phyloP scores from a whole-genome alignment of 2,888 invertebrate species.

The Frankliniella fusca region DNA sequence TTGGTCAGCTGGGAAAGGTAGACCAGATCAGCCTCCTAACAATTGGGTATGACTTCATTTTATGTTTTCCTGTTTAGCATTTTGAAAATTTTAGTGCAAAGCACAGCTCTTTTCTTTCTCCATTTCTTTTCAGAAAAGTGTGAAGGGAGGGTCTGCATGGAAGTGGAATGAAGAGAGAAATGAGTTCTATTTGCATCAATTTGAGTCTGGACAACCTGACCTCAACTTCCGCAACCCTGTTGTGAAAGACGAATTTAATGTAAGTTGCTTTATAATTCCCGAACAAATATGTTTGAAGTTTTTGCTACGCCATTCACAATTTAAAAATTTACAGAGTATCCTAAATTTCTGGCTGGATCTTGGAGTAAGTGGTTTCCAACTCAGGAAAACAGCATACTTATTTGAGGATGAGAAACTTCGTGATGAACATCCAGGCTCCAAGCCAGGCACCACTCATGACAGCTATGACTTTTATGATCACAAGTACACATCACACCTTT shows the following conservation, averaged over 20 bases:
- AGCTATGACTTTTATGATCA: constrained; percentile 64
- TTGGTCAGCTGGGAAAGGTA: constrained; percentile 57
- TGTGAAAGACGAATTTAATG: constrained; percentile 60
- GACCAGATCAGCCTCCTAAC: constrained; percentile 55
- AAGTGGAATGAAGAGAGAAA: constrained; percentile 57
- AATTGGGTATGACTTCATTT: constrained; percentile 56
- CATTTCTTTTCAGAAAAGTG: constrained; percentile 47
- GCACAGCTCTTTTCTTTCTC: neutral
- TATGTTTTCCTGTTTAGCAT: constrained; percentile 4
- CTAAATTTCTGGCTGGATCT: constrained; percentile 66
- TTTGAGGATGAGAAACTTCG: constrained; percentile 56
- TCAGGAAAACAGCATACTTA: constrained; percentile 63
- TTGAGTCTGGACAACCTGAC: constrained; percentile 64
- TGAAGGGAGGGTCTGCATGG: constrained; percentile 65
- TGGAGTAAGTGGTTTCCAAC: constrained; percentile 78
- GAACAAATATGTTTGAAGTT: neutral
- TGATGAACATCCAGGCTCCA: constrained; percentile 50
- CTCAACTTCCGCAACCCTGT: constrained; percentile 70
- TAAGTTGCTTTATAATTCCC: constrained; percentile 37
- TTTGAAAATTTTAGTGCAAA: constrained; percentile 13
- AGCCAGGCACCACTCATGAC: constrained; percentile 47
- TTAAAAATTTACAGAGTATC: constrained; percentile 51
- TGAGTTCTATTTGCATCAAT: constrained; percentile 77
- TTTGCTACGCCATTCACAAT: neutral
- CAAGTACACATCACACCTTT: constrained; percentile 59